phyloP scores from a whole-genome alignment of 2,888 invertebrate genomes.

The Coelinius sp. region DNA sequence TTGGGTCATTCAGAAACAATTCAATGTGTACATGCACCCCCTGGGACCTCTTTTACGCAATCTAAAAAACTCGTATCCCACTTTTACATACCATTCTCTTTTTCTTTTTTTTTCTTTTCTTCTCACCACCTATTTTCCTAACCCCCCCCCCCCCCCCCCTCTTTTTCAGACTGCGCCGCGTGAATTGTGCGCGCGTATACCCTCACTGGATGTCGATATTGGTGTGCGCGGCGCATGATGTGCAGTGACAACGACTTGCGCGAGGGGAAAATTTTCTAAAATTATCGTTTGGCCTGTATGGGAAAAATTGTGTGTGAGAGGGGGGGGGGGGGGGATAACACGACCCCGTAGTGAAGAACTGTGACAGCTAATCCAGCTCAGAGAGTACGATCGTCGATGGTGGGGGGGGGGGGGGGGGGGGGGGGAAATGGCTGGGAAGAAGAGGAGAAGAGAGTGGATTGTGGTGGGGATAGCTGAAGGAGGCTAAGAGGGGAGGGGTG shows the following conservation, averaged over 20 bases:
- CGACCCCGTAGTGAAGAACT: conserved; percentile 33
- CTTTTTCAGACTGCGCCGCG: conserved; percentile 1
- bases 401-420: not conserved
- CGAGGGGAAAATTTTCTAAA: conserved; percentile 62
- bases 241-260: conserved; percentile 65
- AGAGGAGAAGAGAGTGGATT: too few species aligned
- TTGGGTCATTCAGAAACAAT: not conserved
- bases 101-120: conserved; percentile 1
- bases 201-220: conserved; percentile 65
- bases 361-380: conserved; percentile 53
- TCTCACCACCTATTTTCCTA: not conserved
- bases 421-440: not conserved
- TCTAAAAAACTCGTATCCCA: not conserved
- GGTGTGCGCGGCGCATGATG: conserved; percentile 67
- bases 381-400: conserved; percentile 22
- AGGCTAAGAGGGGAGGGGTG: not conserved
- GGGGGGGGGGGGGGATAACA: conserved; percentile 36
- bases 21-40: not conserved
- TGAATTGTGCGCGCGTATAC: conserved; percentile 35
- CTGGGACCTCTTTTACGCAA: not conserved
- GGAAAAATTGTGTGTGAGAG: not conserved
- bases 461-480: conserved; percentile 30
- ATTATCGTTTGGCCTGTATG: conserved; percentile 58
- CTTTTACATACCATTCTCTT: not conserved
- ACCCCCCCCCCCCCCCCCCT: not conserved